Evolutionary conservation across 1,140 invertebrate species (phyloP), one percentile per base, ranked within the genome.

Genomic region (Sesamia nonagrioides): DNA sequence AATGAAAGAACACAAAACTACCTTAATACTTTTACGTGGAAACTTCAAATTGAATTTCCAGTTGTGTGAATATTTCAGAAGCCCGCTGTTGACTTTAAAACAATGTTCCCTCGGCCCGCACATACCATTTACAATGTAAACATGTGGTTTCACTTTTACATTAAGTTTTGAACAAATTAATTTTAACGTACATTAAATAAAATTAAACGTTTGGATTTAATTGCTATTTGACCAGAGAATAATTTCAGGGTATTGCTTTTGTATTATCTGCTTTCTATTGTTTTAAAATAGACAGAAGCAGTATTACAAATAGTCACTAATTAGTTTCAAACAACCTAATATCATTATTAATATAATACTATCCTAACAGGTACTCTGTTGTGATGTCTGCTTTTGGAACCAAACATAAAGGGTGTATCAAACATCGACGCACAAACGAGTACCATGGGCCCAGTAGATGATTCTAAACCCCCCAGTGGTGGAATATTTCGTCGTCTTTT

Each of bases 11-110:
- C 52, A 60, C 72, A 75, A 75, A 83, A 83, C 61, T 80, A 73
- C 63, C 78, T 61, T 79, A 78, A 82, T 86, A 86, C 82, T 82
- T 83, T 79, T 77, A 81, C 84, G 81, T 80, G 84, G 72, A 87
- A 89, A 88, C 84, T 89, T 88, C 82, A 88, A 91, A 89, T 90
- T 88, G 87, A 92, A 89, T 91, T 91, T 90, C 76, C 85, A 89
- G 78, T 83, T 60, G 78, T 74, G 81, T 91, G 83, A 91, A 92
- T 92, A 91, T 89, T 91, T 89, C 79, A 90, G 84, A 83, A 58
- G 77, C 84, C 48, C 75, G 66, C 45, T 87, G 87, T 87, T 86
- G 84, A 88, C 83, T 87, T 84, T 86, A 80, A 78, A 85, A 77
- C 82, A 80, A 58, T 78, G 82, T 84, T 86, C 81, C 72, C 81